Evolutionary conservation across 2,888 invertebrate genomes (phyloP).

Genomic region (Megalurothrips usitatus): DNA sequence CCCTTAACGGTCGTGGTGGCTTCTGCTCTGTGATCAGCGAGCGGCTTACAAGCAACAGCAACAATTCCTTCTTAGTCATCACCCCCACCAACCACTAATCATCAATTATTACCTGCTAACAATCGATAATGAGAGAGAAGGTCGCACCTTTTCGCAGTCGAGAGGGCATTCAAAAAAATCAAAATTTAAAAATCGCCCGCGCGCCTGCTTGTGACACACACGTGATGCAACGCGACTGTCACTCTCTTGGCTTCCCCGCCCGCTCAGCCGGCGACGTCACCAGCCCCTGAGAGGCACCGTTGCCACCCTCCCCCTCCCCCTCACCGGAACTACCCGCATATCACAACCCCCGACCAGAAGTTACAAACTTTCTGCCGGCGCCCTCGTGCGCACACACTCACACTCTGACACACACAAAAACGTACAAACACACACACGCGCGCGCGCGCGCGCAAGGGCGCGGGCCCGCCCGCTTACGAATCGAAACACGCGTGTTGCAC

Average conservation of each 20-base stretch:
- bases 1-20: neutral
- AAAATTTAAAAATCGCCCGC: neutral
- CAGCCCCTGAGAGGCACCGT: neutral
- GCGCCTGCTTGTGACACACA: too few relatives aligned
- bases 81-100: neutral
- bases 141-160: neutral
- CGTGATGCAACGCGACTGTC: slow-evolving; percentile 1
- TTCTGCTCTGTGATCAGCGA: neutral
- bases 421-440: too few relatives aligned
- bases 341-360: neutral
- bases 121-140: neutral
- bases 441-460: too few relatives aligned
- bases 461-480: neutral
- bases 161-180: neutral
- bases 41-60: neutral
- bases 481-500: neutral
- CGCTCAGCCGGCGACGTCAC: neutral
- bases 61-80: too few relatives aligned
- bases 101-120: neutral
- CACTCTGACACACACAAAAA: too few relatives aligned
- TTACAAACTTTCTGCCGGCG: neutral
- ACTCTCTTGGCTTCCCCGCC: neutral
- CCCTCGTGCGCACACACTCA: neutral
- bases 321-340: neutral
- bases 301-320: neutral